Evolutionary conservation across 2,888 invertebrate species (phyloP).

Genomic region (Macrophya alboannulata): DNA sequence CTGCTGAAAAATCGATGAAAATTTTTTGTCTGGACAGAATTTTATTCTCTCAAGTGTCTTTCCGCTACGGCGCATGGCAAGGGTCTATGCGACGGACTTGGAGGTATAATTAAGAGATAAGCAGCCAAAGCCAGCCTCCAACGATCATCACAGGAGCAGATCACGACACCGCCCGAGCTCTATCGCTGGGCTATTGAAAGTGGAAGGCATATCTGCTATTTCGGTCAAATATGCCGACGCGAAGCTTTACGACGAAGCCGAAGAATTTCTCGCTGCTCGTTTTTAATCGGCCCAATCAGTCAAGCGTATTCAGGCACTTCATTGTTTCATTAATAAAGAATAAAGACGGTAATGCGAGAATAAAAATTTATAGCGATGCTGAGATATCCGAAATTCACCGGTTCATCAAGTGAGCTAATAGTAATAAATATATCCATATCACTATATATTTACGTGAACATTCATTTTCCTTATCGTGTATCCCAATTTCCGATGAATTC

Average conservation of each 20-base stretch:
- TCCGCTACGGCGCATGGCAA: background rate
- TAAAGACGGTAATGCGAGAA: background rate
- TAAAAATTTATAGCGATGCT: background rate
- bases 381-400: background rate
- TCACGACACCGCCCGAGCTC: background rate
- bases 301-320: background rate
- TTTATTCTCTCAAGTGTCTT: too few species aligned
- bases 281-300: background rate
- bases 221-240: background rate
- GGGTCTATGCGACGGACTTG: background rate
- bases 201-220: background rate
- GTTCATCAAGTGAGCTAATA: background rate
- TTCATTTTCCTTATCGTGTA: too few species aligned
- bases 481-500: too few species aligned
- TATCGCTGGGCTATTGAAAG: background rate
- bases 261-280: background rate
- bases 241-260: background rate
- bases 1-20: too few species aligned
- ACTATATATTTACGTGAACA: background rate
- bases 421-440: background rate
- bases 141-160: background rate
- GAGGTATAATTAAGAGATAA: background rate
- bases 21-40: too few species aligned
- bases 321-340: background rate
- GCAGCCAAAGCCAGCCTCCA: background rate